Evolutionary conservation across 2,888 invertebrate species (phyloP).

Genomic region (Pyrocoelia pectoralis): DNA sequence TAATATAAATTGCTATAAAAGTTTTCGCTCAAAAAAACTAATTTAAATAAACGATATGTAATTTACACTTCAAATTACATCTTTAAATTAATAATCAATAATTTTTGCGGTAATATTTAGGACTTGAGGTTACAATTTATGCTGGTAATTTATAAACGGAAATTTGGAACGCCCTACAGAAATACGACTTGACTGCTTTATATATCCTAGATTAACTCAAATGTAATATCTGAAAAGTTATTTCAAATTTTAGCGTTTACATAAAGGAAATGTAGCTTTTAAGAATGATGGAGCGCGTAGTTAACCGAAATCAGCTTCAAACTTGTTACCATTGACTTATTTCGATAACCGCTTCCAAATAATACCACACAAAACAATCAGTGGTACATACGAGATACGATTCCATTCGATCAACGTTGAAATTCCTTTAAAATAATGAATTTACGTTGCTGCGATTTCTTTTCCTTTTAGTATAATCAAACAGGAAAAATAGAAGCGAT

Average conservation of each 20-base stretch:
- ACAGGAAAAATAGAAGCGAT: background rate
- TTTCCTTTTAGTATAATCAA: background rate
- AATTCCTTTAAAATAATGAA: too few species aligned
- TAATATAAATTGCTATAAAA: too few species aligned
- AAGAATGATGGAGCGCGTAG: too few species aligned
- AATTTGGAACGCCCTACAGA: slow-evolving; percentile 7
- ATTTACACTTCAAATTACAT: background rate
- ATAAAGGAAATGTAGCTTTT: background rate
- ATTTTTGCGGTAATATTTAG: background rate
- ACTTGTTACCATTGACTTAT: too few species aligned
- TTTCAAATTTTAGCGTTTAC: background rate
- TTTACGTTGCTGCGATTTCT: background rate
- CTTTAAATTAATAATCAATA: background rate
- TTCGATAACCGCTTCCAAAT: too few species aligned
- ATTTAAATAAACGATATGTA: too few species aligned
- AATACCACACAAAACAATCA: too few species aligned
- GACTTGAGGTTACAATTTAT: background rate
- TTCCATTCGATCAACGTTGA: too few species aligned
- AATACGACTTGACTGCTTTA: slow-evolving; percentile 4
- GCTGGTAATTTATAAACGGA: slow-evolving; percentile 8
- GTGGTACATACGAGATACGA: too few species aligned
- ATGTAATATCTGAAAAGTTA: slow-evolving; percentile 6
- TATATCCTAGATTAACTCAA: background rate
- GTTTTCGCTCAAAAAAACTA: too few species aligned
- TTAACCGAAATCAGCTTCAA: too few species aligned